A percentile compares a stretch with the other conserved stretches of the same genome.
These are phyloP conservation scores for Nasonia giraulti DNA, from an alignment of 1,140 invertebrate species.

Conservation along the genomic window DNA sequence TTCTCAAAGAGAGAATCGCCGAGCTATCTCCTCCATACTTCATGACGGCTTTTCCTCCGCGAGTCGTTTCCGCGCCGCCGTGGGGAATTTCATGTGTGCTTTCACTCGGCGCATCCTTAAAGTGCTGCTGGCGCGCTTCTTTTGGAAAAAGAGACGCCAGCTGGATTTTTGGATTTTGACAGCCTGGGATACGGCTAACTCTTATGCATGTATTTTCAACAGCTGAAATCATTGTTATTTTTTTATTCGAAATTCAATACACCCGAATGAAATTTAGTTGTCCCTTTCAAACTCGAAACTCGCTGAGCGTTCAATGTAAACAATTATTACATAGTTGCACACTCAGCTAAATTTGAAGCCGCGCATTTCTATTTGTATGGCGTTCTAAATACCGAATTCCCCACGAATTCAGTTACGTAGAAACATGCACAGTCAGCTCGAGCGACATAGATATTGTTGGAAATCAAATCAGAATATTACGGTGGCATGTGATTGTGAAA, in stretches of 20 bases:
- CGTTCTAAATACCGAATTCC: neutral
- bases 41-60: slow-evolving; percentile 28
- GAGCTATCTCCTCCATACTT: slow-evolving; percentile 35
- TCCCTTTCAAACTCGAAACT: neutral
- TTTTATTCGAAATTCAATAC: neutral
- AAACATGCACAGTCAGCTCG: neutral
- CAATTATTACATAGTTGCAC: neutral
- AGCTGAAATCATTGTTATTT: too few species aligned
- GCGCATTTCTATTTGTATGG: neutral
- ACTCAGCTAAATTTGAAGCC: neutral
- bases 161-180: neutral
- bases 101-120: slow-evolving; percentile 43
- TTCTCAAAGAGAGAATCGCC: slow-evolving; percentile 31
- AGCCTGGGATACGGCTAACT: neutral
- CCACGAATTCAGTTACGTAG: neutral
- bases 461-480: neutral
- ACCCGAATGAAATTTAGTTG: neutral
- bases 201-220: too few species aligned
- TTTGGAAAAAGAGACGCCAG: neutral
- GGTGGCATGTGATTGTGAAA: neutral
- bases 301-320: neutral
- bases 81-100: slow-evolving; percentile 44
- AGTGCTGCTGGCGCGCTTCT: neutral
- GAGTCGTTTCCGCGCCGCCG: neutral
- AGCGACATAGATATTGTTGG: neutral